These are phyloP conservation scores for Rhabdomys pumilio DNA, from an alignment of 2,797 vertebrate genomes.

Conservation along the genomic window DNA sequence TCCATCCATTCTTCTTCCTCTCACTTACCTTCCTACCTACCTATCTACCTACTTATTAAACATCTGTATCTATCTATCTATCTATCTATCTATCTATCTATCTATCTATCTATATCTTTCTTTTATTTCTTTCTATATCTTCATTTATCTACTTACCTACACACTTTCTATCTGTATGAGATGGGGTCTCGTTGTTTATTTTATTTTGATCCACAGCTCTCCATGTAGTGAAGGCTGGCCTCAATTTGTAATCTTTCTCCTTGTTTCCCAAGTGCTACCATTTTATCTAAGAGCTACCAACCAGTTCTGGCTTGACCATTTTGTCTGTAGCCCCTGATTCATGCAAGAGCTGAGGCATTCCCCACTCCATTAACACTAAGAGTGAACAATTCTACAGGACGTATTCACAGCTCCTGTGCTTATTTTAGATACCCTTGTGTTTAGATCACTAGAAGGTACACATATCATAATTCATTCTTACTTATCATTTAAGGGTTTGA, in stretches of 20 bases:
- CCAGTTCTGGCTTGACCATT: background rate
- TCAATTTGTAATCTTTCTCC: background rate
- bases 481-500: conserved; percentile 36
- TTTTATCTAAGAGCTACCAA: background rate
- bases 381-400: background rate
- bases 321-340: background rate
- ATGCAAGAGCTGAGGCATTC: background rate
- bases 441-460: background rate
- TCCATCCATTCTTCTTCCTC: background rate
- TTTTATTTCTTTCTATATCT: background rate
- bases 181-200: background rate
- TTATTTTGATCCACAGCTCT: background rate
- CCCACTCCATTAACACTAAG: background rate
- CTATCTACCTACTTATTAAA: background rate
- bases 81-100: background rate
- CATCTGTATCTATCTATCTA: background rate
- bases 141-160: background rate
- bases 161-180: background rate
- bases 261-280: background rate
- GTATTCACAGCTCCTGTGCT: background rate
- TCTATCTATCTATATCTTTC: background rate
- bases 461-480: background rate
- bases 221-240: background rate
- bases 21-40: too few species aligned
- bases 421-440: background rate